Evolutionary conservation across 2,888 invertebrate genomes (phyloP).

Genomic region (Ypsolopha sequella): DNA sequence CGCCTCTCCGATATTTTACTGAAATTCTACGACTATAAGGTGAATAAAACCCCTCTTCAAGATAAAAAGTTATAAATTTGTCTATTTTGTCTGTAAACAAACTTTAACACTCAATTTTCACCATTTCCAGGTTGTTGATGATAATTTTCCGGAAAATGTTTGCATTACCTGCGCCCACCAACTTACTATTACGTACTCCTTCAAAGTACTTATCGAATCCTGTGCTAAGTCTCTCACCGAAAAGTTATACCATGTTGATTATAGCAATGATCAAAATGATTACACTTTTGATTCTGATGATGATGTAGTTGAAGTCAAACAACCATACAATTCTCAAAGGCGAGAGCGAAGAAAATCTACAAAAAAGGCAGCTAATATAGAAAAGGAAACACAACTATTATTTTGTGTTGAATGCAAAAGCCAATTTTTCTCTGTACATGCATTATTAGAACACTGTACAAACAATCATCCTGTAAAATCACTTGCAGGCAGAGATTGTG

Average conservation of each 20-base stretch:
- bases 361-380: constrained; percentile 15
- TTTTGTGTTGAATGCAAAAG: constrained; percentile 58
- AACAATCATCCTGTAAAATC: constrained; percentile 43
- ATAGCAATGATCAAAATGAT: constrained; percentile 20
- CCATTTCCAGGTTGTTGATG: constrained; percentile 26
- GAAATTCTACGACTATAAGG: constrained; percentile 51
- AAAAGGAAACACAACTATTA: constrained; percentile 23
- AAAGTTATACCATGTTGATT: constrained; percentile 19
- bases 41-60: constrained; percentile 14
- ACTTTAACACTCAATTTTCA: no score
- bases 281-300: constrained; percentile 28
- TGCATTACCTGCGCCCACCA: constrained; percentile 59
- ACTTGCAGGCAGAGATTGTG: constrained; percentile 45
- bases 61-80: no score
- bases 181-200: constrained; percentile 56
- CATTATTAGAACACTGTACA: constrained; percentile 40
- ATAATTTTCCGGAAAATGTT: constrained; percentile 38
- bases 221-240: constrained; percentile 37
- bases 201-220: constrained; percentile 52
- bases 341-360: constrained; percentile 18
- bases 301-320: constrained; percentile 27
- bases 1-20: constrained; percentile 44
- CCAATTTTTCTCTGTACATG: constrained; percentile 34
- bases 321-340: constrained; percentile 7
- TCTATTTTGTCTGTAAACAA: no score